phyloP scores from a whole-genome alignment of 2,797 vertebrate genomes.

The Sebastes dallii region DNA sequence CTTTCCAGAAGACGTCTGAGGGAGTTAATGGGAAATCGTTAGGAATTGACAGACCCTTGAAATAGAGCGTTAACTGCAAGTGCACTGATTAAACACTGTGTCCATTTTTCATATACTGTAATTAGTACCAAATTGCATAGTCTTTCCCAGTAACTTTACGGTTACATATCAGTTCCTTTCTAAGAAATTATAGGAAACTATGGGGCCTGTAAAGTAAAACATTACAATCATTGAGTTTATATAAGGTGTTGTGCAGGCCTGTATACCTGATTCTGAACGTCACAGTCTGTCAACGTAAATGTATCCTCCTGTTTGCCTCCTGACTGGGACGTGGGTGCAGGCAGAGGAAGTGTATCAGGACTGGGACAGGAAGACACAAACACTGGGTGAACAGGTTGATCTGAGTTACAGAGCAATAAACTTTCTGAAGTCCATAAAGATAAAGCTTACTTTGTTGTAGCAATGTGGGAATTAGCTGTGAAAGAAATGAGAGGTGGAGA shows the following conservation, averaged over 20 bases:
- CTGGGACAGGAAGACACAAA: constrained; percentile 18
- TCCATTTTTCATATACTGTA: neutral
- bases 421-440: neutral
- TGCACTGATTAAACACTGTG: neutral
- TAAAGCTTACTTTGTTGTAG: constrained; percentile 52
- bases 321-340: neutral
- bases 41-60: neutral
- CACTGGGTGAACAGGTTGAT: neutral
- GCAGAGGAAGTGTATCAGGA: constrained; percentile 13
- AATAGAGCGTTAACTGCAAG: neutral
- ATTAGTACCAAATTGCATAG: neutral
- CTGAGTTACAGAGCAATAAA: neutral
- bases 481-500: neutral
- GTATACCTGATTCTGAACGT: constrained; percentile 50
- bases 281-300: neutral
- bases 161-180: neutral
- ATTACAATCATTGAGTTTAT: neutral
- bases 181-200: neutral
- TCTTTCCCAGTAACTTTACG: neutral
- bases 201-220: neutral
- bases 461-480: constrained; percentile 8
- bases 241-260: neutral
- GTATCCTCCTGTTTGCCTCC: neutral
- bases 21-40: neutral
- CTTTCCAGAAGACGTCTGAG: neutral